phyloP scores from a whole-genome alignment of 2,113 vertebrate species.

The Ploceus nigricollis region DNA sequence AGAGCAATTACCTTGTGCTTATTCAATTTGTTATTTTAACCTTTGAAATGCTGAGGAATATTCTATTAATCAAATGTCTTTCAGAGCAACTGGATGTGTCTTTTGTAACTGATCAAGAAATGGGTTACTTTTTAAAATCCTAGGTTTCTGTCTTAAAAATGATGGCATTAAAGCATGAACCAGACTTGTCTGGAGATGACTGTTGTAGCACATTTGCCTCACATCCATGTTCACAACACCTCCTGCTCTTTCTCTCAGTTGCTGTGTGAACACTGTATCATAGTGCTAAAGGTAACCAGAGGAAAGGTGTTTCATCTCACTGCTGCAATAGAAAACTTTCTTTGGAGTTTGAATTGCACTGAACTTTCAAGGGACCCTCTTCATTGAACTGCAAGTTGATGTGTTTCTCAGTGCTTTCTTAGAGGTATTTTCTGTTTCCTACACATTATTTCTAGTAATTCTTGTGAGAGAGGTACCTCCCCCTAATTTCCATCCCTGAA shows the following conservation, averaged over 20 bases:
- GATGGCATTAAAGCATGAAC: not conserved
- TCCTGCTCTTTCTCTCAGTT: not conserved
- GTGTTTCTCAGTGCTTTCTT: not conserved
- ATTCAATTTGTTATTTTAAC: not conserved
- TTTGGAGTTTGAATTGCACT: not conserved
- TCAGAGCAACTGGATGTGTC: not conserved
- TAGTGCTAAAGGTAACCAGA: not conserved
- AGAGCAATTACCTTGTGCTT: not conserved
- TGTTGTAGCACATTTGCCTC: not conserved
- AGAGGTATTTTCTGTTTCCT: not conserved
- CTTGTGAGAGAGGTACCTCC: not conserved
- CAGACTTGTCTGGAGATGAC: not conserved
- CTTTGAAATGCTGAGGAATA: not conserved
- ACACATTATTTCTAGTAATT: not conserved
- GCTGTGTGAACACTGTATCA: not conserved
- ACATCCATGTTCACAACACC: not conserved
- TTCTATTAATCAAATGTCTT: not conserved
- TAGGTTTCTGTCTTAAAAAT: not conserved
- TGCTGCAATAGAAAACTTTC: not conserved
- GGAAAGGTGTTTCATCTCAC: not conserved
- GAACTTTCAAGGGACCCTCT: not conserved
- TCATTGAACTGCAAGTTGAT: not conserved
- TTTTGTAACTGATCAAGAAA: not conserved
- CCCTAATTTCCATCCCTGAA: not conserved
- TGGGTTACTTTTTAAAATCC: not conserved